These are phyloP conservation scores for Archaeoteleia sp. DNA, from an alignment of 2,888 invertebrate genomes.

Conservation along the genomic window DNA sequence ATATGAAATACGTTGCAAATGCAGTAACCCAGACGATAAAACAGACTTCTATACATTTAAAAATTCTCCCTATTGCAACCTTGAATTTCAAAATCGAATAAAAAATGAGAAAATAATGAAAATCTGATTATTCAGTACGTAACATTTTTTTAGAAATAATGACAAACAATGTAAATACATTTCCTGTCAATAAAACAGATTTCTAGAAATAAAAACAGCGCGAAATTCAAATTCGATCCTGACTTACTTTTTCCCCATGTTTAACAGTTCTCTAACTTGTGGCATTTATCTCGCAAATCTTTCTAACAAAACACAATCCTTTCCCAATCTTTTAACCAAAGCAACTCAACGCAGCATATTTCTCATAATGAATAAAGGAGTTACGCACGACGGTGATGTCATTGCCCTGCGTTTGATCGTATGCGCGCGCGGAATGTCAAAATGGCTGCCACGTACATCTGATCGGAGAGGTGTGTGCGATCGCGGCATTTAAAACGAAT, in stretches of 20 bases:
- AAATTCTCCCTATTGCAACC: no score
- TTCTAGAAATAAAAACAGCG: no score
- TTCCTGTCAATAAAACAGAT: no score
- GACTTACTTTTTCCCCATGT: background rate
- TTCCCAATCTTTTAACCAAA: background rate
- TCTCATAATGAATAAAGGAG: background rate
- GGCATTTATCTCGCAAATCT: background rate
- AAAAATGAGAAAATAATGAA: no score
- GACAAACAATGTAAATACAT: no score
- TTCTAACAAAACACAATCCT: background rate
- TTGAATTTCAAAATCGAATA: no score
- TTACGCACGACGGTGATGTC: constrained; percentile 6
- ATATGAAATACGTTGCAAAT: no score
- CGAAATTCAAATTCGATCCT: background rate
- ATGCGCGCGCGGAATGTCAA: constrained; percentile 57
- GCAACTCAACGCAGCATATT: background rate
- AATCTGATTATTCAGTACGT: no score
- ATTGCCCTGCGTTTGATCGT: constrained; percentile 21
- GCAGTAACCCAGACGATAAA: no score
- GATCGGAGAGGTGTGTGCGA: constrained; percentile 60
- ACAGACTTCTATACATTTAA: no score
- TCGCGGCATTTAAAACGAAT: constrained; percentile 60
- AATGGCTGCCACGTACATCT: constrained; percentile 69
- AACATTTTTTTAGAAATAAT: no score
- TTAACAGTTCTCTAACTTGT: background rate